These are phyloP conservation scores for Argyrosomus regius DNA, from an alignment of 2,797 vertebrate species.

Conservation along the genomic window DNA sequence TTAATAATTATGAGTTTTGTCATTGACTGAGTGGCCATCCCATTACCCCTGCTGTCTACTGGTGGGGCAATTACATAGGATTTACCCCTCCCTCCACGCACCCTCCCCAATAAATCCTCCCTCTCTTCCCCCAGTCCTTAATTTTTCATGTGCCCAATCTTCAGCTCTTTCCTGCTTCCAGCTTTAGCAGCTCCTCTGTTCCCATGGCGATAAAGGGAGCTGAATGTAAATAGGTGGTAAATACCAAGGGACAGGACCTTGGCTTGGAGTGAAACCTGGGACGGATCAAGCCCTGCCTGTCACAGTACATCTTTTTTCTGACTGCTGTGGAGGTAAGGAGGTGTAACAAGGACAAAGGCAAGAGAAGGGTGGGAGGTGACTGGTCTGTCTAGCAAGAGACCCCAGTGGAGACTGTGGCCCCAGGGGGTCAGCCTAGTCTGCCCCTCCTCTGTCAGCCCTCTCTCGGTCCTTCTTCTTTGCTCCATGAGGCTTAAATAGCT, in stretches of 20 bases:
- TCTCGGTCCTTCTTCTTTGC: conserved; percentile 19
- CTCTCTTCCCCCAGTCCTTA: not conserved
- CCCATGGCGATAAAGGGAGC: conserved; percentile 42
- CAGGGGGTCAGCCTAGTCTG: conserved; percentile 47
- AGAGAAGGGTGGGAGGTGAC: conserved; percentile 54
- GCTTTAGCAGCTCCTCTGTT: conserved; percentile 33
- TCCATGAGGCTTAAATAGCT: conserved; percentile 11
- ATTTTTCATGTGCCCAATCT: conserved; percentile 42
- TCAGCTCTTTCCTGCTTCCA: conserved; percentile 3
- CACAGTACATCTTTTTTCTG: conserved; percentile 42
- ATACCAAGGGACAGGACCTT: conserved; percentile 55
- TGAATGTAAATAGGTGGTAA: conserved; percentile 61
- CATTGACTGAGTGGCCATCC: conserved; percentile 58
- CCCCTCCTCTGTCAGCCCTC: conserved; percentile 19
- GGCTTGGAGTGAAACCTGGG: conserved; percentile 40
- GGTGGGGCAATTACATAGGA: conserved; percentile 63
- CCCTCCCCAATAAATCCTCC: conserved; percentile 19
- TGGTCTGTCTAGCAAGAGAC: conserved; percentile 46
- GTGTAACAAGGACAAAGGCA: conserved; percentile 71
- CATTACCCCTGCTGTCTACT: conserved; percentile 67
- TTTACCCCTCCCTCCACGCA: conserved; percentile 35
- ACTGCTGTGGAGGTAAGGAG: conserved; percentile 35
- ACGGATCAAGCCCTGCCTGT: conserved; percentile 57
- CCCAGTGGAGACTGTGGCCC: conserved; percentile 42
- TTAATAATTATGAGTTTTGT: conserved; percentile 76